Percentiles rank a stretch among this genome's conserved stretches.
These are phyloP conservation scores for Coremacera marginata DNA, from an alignment of 2,888 invertebrate genomes.

Conservation along the genomic window DNA sequence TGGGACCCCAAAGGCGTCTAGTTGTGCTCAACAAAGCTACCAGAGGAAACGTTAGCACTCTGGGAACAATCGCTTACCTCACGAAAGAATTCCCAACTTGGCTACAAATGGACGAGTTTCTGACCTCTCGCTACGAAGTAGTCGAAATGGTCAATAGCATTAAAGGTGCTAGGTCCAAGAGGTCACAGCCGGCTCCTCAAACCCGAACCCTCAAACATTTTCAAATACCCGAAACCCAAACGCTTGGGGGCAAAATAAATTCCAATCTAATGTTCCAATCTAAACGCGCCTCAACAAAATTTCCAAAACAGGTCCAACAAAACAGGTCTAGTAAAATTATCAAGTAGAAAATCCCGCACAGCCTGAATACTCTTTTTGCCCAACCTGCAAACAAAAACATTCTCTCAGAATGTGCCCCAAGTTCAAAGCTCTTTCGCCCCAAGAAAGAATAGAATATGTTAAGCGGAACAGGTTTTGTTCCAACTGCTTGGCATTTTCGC, in stretches of 20 bases:
- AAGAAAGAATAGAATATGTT: slow-evolving; percentile 29
- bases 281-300: too few species aligned
- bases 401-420: not conserved
- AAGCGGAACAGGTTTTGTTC: slow-evolving; percentile 16
- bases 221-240: too few species aligned
- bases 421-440: not conserved
- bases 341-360: too few species aligned
- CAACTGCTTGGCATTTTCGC: not conserved
- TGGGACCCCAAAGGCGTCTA: not conserved
- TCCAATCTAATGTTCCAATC: too few species aligned
- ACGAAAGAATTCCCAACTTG: slow-evolving; percentile 11
- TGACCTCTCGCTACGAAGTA: slow-evolving; percentile 23
- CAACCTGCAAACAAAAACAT: not conserved
- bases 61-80: not conserved
- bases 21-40: not conserved
- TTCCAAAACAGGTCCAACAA: too few species aligned
- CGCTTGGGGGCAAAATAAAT: too few species aligned
- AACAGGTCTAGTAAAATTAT: too few species aligned
- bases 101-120: slow-evolving; percentile 26
- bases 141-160: not conserved
- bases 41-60: not conserved
- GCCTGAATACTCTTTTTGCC: too few species aligned
- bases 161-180: too few species aligned
- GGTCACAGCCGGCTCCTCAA: too few species aligned
- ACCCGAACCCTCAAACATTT: too few species aligned